phyloP scores from a whole-genome alignment of 2,113 vertebrate species.

The Hemiprocne comata region DNA sequence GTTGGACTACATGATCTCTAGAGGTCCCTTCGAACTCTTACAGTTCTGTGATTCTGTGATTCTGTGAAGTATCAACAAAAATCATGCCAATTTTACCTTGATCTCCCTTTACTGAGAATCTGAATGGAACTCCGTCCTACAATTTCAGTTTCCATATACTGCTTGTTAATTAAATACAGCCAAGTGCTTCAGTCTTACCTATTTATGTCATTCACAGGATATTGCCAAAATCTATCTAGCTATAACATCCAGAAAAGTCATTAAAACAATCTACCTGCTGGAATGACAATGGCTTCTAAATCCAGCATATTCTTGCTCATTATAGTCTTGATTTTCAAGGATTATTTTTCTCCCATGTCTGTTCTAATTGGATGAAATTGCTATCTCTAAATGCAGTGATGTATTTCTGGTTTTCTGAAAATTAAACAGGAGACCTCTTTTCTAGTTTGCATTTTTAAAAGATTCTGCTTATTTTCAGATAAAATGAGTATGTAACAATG shows the following conservation, averaged over 20 bases:
- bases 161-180: background rate
- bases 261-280: constrained; percentile 18
- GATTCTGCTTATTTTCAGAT: background rate
- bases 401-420: background rate
- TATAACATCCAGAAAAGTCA: background rate
- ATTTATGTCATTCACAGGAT: background rate
- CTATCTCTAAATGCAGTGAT: background rate
- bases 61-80: background rate
- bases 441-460: background rate
- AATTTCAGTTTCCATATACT: background rate
- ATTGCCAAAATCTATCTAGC: background rate
- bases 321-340: background rate
- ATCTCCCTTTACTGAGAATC: background rate
- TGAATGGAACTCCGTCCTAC: background rate
- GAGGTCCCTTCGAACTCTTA: too few species aligned
- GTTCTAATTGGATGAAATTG: background rate
- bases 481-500: background rate
- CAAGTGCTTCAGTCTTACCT: background rate
- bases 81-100: background rate
- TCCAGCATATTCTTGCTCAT: constrained; percentile 3
- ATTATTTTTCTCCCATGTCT: background rate
- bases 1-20: too few species aligned
- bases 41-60: too few species aligned
- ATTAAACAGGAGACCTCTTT: background rate
- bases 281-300: background rate